Evolutionary conservation across 2,888 invertebrate species (phyloP).

Genomic region (Endotricha flammealis): DNA sequence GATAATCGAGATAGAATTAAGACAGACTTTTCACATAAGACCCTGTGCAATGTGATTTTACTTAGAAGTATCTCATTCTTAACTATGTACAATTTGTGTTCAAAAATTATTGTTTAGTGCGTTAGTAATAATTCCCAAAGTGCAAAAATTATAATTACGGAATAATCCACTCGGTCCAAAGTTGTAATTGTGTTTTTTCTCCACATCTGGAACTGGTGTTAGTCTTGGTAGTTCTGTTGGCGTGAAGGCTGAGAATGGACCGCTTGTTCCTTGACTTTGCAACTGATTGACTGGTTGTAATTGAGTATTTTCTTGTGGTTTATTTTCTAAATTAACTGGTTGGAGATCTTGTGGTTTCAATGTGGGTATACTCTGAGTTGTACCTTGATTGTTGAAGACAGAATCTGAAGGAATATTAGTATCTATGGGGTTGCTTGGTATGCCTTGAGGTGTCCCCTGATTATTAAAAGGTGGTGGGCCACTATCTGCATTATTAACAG

Average conservation of each 20-base stretch:
- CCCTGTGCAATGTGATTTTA: no score
- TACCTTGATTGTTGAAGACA: no score
- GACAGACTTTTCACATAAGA: no score
- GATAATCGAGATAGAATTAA: no score
- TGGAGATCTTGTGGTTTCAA: slow-evolving; percentile 1
- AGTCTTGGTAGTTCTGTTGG: slow-evolving; percentile 19
- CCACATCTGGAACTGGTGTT: slow-evolving; percentile 33
- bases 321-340: no score
- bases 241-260: slow-evolving; percentile 1
- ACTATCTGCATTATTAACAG: not conserved
- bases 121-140: slow-evolving; percentile 9
- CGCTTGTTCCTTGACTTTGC: slow-evolving; percentile 4
- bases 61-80: no score
- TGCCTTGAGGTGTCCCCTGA: not conserved
- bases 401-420: no score
- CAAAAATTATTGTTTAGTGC: slow-evolving; percentile 1
- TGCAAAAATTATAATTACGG: slow-evolving; percentile 29
- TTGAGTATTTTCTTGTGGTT: not conserved
- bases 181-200: slow-evolving; percentile 32
- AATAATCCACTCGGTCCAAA: slow-evolving; percentile 30
- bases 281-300: not conserved
- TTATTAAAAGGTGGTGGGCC: not conserved
- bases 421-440: not conserved
- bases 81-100: no score
- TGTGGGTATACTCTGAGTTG: no score